Evolutionary conservation across 2,888 invertebrate genomes (phyloP).

Genomic region (Protodeltote pygarga): DNA sequence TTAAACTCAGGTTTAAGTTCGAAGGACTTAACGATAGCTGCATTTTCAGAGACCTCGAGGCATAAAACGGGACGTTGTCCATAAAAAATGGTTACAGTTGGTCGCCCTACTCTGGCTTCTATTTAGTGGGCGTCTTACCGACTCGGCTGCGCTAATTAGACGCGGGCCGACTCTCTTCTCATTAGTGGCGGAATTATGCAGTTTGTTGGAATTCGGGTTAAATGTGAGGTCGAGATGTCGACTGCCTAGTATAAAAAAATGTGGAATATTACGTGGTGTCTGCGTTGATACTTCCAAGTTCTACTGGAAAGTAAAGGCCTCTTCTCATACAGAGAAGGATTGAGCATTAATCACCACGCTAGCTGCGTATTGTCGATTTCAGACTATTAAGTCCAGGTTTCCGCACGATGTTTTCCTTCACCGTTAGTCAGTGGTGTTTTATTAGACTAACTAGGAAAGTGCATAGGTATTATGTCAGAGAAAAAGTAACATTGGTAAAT

Average conservation of each 20-base stretch:
- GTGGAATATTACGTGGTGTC: slow-evolving; percentile 56
- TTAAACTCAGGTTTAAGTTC: slow-evolving; percentile 9
- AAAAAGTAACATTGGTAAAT: no score
- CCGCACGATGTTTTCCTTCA: no score
- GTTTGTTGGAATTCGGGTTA: slow-evolving; percentile 83
- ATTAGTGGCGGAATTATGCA: slow-evolving; percentile 86
- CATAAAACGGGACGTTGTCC: slow-evolving; percentile 21
- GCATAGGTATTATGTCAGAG: no score
- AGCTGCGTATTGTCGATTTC: no score
- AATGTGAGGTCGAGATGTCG: slow-evolving; percentile 76
- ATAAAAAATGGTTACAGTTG: slow-evolving; percentile 30
- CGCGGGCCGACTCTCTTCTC: slow-evolving; percentile 79
- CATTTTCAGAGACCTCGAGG: slow-evolving; percentile 9
- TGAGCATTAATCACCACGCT: no score
- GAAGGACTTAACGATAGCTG: background rate
- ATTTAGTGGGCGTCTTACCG: slow-evolving; percentile 83
- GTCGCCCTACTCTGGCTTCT: slow-evolving; percentile 54
- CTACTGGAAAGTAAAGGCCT: no score
- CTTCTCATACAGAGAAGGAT: no score
- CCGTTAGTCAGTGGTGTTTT: no score
- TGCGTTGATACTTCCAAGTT: slow-evolving; percentile 35
- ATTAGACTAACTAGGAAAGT: no score
- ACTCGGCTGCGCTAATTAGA: slow-evolving; percentile 83
- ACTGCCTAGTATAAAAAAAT: slow-evolving; percentile 63
- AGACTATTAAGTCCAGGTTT: no score